Conservation (phyloP, 2,888 invertebrate genomes). For the Orchesella flavescens region DNA sequence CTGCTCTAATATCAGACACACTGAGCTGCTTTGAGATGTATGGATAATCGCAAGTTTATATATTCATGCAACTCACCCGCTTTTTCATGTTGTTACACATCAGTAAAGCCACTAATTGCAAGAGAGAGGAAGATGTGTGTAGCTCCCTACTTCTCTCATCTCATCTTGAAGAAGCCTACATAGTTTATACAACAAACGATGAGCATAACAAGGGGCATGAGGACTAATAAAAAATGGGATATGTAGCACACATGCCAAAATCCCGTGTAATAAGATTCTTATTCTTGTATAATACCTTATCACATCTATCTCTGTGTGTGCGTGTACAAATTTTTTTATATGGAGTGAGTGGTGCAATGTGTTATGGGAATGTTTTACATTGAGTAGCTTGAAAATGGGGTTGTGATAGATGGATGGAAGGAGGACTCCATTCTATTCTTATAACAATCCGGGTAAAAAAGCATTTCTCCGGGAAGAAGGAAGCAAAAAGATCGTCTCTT, state of each 20-base stretch:
- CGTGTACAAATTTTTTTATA: slow-evolving; percentile 4
- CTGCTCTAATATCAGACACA: background rate
- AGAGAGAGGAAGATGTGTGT: background rate
- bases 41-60: background rate
- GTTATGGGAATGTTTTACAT: slow-evolving; percentile 32
- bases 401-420: slow-evolving; percentile 59
- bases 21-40: background rate
- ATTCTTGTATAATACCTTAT: slow-evolving; percentile 41
- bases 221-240: slow-evolving; percentile 54
- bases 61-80: background rate
- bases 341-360: background rate
- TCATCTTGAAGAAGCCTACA: background rate
- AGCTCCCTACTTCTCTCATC: background rate
- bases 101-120: slow-evolving; percentile 2
- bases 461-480: slow-evolving; percentile 60
- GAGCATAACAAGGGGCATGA: background rate
- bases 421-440: slow-evolving; percentile 63
- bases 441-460: slow-evolving; percentile 61
- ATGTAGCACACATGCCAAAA: slow-evolving; percentile 49
- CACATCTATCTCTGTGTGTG: too few relatives aligned
- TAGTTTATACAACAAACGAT: background rate
- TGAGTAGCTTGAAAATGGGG: slow-evolving; percentile 57
- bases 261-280: slow-evolving; percentile 10
- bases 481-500: slow-evolving; percentile 33
- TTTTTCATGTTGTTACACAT: background rate